Conservation (phyloP, 2,797 vertebrate species). For the Gymnodraco acuticeps region DNA sequence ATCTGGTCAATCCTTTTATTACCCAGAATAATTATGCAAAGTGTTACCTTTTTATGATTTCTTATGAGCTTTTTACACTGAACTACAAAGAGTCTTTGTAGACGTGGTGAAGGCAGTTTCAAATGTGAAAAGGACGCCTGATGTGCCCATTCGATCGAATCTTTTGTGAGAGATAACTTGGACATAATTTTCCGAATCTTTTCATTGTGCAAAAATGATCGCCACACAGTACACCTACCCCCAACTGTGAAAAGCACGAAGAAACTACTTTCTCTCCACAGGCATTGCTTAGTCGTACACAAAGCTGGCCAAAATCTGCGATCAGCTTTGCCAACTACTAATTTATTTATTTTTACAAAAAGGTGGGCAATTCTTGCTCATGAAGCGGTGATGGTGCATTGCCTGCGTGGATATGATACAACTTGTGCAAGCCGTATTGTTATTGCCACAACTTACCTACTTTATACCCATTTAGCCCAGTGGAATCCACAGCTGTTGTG, state of each 20-base stretch:
- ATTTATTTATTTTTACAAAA: conserved; percentile 38
- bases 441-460: conserved; percentile 57
- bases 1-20: conserved; percentile 70
- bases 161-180: conserved; percentile 63
- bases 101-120: conserved; percentile 67
- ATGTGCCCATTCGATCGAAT: conserved; percentile 68
- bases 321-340: conserved; percentile 69
- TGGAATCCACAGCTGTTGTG: conserved; percentile 53
- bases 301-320: conserved; percentile 71
- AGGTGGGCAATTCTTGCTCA: conserved; percentile 46
- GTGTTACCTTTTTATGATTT: conserved; percentile 80
- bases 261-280: conserved; percentile 70
- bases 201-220: conserved; percentile 63
- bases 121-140: conserved; percentile 80
- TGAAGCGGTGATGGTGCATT: conserved; percentile 58
- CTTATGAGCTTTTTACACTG: conserved; percentile 82
- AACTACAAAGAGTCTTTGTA: conserved; percentile 78
- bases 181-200: conserved; percentile 60
- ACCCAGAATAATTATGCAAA: conserved; percentile 83
- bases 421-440: conserved; percentile 62
- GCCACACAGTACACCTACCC: conserved; percentile 74
- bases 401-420: conserved; percentile 55
- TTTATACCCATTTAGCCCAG: conserved; percentile 52
- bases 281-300: conserved; percentile 69
- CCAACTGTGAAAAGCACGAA: conserved; percentile 82